These are phyloP conservation scores for Hyperoplus immaculatus DNA, from an alignment of 2,797 vertebrate genomes.

Conservation along the genomic window DNA sequence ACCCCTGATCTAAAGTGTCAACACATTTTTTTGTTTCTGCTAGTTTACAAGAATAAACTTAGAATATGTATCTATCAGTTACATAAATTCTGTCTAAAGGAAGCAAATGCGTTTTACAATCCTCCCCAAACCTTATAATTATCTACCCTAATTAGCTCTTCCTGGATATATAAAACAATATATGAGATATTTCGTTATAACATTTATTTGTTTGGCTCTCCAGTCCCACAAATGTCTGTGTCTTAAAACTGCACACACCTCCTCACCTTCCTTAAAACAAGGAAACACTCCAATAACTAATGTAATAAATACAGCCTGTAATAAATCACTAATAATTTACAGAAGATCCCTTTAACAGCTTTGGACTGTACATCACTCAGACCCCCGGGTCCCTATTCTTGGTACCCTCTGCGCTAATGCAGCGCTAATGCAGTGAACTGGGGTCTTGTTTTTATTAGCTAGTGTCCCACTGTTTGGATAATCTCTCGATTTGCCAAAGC, in stretches of 20 bases:
- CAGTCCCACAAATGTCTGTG: constrained; percentile 23
- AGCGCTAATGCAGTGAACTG: constrained; percentile 84
- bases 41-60: too few relatives aligned
- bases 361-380: constrained; percentile 75
- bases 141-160: constrained; percentile 36
- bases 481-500: constrained; percentile 86
- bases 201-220: neutral
- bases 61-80: too few relatives aligned
- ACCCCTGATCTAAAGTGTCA: too few relatives aligned
- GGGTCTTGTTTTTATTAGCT: constrained; percentile 87
- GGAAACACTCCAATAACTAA: constrained; percentile 61
- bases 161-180: neutral
- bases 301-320: constrained; percentile 67
- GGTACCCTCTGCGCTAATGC: constrained; percentile 77
- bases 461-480: constrained; percentile 87
- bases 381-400: constrained; percentile 60
- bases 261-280: constrained; percentile 32
- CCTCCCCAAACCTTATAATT: too few relatives aligned
- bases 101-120: too few relatives aligned
- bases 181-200: neutral
- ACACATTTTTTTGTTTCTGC: too few relatives aligned
- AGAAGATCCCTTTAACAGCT: constrained; percentile 82
- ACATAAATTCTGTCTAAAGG: too few relatives aligned
- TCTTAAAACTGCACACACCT: constrained; percentile 8
- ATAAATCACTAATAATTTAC: constrained; percentile 85